Evolutionary conservation across 2,797 vertebrate genomes (phyloP).

Genomic region (Chloroceryle inda): DNA sequence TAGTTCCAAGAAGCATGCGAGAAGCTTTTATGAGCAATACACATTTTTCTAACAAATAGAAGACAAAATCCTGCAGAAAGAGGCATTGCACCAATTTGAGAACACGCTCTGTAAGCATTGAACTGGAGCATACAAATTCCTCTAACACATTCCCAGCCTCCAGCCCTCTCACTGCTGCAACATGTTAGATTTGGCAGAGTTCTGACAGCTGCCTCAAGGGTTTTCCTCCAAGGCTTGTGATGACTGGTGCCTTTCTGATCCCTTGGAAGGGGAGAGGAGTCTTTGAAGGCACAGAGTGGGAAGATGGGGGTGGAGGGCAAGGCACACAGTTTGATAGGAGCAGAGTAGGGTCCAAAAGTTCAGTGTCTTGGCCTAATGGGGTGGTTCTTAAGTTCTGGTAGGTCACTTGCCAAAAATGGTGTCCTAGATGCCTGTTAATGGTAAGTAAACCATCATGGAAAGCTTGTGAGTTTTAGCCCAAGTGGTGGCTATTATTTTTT

Average conservation of each 20-base stretch:
- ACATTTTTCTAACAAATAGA: not conserved
- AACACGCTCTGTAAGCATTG: not conserved
- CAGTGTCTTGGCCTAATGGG: not conserved
- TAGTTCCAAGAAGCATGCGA: not conserved
- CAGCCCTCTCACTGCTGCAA: not conserved
- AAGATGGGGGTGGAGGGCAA: not conserved
- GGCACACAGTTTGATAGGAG: not conserved
- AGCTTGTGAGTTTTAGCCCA: not conserved
- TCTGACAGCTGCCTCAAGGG: not conserved
- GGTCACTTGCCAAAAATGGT: not conserved
- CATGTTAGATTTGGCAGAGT: not conserved
- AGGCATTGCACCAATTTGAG: not conserved
- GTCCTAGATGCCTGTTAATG: not conserved
- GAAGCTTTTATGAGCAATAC: not conserved
- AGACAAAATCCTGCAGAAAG: not conserved
- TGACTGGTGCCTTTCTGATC: not conserved
- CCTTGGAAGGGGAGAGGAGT: not conserved
- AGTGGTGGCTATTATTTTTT: not conserved
- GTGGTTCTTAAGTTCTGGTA: not conserved
- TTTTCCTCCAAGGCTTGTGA: not conserved
- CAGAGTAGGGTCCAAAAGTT: not conserved
- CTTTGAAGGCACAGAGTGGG: not conserved
- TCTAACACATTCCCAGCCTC: not conserved
- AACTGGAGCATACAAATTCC: not conserved
- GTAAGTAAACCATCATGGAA: not conserved